Conservation (phyloP, 1,140 invertebrate species). For the Trachelipus rathkii region DNA sequence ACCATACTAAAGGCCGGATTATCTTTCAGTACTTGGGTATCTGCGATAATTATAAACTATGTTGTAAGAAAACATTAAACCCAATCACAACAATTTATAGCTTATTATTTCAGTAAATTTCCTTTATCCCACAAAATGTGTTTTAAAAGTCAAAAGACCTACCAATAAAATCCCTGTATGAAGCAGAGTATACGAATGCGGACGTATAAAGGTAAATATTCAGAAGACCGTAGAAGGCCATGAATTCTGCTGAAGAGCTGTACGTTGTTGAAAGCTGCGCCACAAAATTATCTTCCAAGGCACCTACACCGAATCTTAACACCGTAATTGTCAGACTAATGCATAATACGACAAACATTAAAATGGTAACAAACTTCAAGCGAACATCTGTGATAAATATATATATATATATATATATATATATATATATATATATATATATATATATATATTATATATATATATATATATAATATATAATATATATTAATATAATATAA, state of each 20-base stretch:
- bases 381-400: slow-evolving; percentile 72
- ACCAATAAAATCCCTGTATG: slow-evolving; percentile 62
- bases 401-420: too few species aligned
- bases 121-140: too few species aligned
- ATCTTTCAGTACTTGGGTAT: slow-evolving; percentile 85
- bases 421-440: too few species aligned
- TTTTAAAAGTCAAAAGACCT: slow-evolving; percentile 50
- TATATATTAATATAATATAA: too few species aligned
- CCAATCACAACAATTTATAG: too few species aligned
- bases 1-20: slow-evolving; percentile 97
- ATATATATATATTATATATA: too few species aligned
- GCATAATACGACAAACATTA: slow-evolving; percentile 77
- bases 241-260: slow-evolving; percentile 85
- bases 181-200: slow-evolving; percentile 91
- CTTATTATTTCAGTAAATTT: too few species aligned
- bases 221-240: slow-evolving; percentile 88
- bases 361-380: slow-evolving; percentile 80
- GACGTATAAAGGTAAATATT: slow-evolving; percentile 92
- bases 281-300: slow-evolving; percentile 89
- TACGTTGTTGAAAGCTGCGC: slow-evolving; percentile 59
- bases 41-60: slow-evolving; percentile 53
- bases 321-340: slow-evolving; percentile 73
- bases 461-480: too few species aligned
- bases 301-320: slow-evolving; percentile 77
- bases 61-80: too few species aligned